Base-by-base conservation (phyloP, 2,113 vertebrate species). In the Stigmatopora nigra region DNA sequence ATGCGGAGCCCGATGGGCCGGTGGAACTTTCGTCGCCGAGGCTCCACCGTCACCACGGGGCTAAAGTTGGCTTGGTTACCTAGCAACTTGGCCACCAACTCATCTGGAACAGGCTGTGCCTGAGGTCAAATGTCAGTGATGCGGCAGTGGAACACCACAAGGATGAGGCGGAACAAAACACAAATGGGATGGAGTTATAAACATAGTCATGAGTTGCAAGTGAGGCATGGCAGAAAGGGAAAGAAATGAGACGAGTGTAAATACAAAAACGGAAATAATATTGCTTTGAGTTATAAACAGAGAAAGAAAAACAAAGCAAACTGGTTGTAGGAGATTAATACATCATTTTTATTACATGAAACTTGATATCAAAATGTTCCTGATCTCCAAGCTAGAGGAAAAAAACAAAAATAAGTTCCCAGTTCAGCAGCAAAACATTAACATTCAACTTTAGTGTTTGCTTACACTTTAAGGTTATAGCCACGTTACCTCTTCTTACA, bases 11-110 rank as follows among this genome's bases (percentile, higher is more conserved):
- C 95, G 0, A 99, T 98, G 69, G 97, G 97, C 2, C 95, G 92
- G 82, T 98, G 96, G 82, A 98, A 98, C 85, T 99, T 99, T 71
- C 96, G 92, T n/a, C 97, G 90, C 1, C 96, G 89, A 0, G 97
- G 97, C 76, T 98, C 97, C 83, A 98, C 95, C 0, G 97, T 99
- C 75, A 98, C 94, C 0, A 99, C 96, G 0, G 97, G 97, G 80
- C 97, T 94, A 89, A 98, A 98, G 0, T 96, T 98, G 0, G 97
- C 97, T 82, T 98, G 95, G 86, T 93, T 99, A 66, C 96, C 97
- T 76, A 99, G 89, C 69, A 99, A 90, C 78, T 97, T 97, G 2
- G 94, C 94, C 77, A 99, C 96, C 72, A 99, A 85, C 73, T 97
- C 95, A 1, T 98, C 96, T 0, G 96, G 96, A 51, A 99, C 93